Evolutionary conservation across 2,113 vertebrate species (phyloP).

Genomic region (Pluvialis apricaria): DNA sequence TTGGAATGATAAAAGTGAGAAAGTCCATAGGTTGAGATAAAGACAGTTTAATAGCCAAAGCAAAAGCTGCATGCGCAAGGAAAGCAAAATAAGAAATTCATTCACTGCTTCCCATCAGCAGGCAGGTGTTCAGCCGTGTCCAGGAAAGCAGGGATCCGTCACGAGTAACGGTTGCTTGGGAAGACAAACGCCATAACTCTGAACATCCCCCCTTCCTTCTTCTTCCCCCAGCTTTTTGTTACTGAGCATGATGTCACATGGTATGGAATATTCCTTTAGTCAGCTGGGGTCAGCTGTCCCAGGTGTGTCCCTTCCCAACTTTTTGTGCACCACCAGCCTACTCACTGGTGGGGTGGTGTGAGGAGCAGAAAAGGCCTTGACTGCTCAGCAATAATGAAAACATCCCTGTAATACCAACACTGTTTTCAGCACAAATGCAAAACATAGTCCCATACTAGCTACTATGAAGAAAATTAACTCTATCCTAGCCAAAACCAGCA

Average conservation of each 20-base stretch:
- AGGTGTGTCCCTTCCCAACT: neutral
- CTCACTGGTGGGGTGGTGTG: neutral
- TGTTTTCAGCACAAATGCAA: neutral
- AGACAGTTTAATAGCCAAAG: neutral
- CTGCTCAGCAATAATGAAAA: neutral
- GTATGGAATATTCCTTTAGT: neutral
- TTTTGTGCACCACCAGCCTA: too few species aligned
- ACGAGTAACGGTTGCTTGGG: neutral
- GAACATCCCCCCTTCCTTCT: neutral
- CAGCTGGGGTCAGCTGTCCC: neutral
- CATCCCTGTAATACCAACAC: neutral
- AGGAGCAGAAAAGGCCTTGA: neutral
- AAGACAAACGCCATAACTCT: neutral
- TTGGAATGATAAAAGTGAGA: neutral
- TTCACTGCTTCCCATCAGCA: neutral
- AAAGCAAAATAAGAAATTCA: neutral
- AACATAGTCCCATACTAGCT: neutral
- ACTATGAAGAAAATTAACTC: neutral
- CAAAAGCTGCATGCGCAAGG: neutral
- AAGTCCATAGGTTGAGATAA: neutral
- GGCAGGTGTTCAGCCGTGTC: neutral
- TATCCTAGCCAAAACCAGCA: neutral
- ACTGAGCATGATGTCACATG: neutral
- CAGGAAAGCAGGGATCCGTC: neutral
- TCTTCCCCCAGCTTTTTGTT: neutral